phyloP scores from a whole-genome alignment of 2,888 invertebrate genomes.

The Sclerodermus sp. region DNA sequence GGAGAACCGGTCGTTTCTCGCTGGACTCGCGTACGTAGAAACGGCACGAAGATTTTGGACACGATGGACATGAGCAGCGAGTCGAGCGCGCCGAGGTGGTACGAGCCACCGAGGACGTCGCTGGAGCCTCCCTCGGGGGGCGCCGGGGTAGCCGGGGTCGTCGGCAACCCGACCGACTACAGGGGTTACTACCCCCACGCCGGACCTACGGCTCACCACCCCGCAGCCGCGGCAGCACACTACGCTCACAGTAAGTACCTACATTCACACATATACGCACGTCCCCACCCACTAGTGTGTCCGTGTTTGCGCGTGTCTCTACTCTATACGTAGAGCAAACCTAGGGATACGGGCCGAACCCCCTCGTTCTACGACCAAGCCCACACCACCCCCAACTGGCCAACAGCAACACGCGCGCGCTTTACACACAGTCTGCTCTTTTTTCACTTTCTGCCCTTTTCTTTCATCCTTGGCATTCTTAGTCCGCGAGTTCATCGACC shows the following conservation, averaged over 20 bases:
- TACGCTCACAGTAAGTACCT: constrained; percentile 55
- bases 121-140: constrained; percentile 49
- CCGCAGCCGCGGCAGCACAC: constrained; percentile 52
- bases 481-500: neutral
- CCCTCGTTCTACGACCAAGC: too few species aligned
- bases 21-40: constrained; percentile 18
- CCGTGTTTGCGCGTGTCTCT: neutral
- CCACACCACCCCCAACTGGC: too few species aligned
- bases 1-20: neutral
- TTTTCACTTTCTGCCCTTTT: neutral
- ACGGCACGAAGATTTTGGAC: constrained; percentile 43
- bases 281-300: neutral
- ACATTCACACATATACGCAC: neutral
- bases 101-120: constrained; percentile 53
- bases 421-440: too few species aligned
- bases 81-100: constrained; percentile 56
- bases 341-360: too few species aligned
- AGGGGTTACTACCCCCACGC: constrained; percentile 55
- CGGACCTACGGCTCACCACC: constrained; percentile 53
- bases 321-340: too few species aligned
- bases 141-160: constrained; percentile 41
- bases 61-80: constrained; percentile 58
- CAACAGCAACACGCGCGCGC: too few species aligned
- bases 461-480: neutral
- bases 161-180: constrained; percentile 51